Evolutionary conservation across 2,797 vertebrate species (phyloP), one percentile per base, ranked within the genome.

Genomic region (Semotilus atromaculatus): DNA sequence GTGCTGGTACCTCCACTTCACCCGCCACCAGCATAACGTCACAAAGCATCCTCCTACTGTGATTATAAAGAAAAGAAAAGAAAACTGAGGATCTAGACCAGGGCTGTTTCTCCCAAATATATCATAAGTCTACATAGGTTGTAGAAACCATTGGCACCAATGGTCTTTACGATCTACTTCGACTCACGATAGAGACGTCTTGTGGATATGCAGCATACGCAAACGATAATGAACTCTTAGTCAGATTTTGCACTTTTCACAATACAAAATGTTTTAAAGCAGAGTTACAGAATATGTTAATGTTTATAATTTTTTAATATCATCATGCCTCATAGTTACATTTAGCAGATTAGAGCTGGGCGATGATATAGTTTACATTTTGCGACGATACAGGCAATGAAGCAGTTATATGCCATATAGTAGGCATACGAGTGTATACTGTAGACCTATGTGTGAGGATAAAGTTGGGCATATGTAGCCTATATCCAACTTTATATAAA

Each of bases 1-100:
- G 98, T 34, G 97, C 98, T 83, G 97, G 96, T 87, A 99, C 96
- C 90, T 97, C 96, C 9, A 97, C 93, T 2, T 94, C 95, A 85
- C 97, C 98, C 0, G 97, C 98, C 90, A 99, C 95, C 84, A 99
- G 96, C 93, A 97, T 95, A 91, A 99, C 97, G 19, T 99, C 98
- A 88, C 98, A 99, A 86, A 99, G 95, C 92, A 97, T 95, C 91
- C 94, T 96, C 92, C 98, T 97, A 93, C 98, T 99, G 93, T 34
- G 90, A 72, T 89, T 86, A 89, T 21, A 82, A 6, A 36, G 9
- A 71, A 34, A 67, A 79, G n/a, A 16, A 19, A 75, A 83, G 62
- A 38, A 62, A 10, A 76, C 0, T 21, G 18, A 75, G 18, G 5
- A 58, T 38, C 3, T 19, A 58, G 14, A 51, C 3, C 7, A 60